These are phyloP conservation scores for Paragorgia papillata DNA, from an alignment of 92 coral and sea anemone genomes.

Conservation along the genomic window DNA sequence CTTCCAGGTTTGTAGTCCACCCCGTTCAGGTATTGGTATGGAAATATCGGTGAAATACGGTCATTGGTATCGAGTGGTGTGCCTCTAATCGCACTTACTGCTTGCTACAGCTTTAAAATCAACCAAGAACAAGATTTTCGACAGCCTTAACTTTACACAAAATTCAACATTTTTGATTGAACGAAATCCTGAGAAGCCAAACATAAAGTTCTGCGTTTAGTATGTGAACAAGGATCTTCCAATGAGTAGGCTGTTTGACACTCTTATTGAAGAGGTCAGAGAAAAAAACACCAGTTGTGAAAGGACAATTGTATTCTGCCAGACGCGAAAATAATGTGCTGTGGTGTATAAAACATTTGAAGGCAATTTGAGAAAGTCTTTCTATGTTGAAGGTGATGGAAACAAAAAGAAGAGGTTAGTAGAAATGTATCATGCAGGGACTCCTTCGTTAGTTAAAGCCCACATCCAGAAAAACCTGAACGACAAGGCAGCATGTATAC, in stretches of 20 bases:
- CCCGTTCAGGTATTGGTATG: too few species aligned
- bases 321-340: slow-evolving; percentile 59
- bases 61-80: too few species aligned
- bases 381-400: slow-evolving; percentile 3
- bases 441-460: slow-evolving; percentile 52
- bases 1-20: too few species aligned
- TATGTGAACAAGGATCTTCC: slow-evolving; percentile 57
- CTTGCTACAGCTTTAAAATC: too few species aligned
- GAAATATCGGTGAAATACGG: too few species aligned
- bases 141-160: too few species aligned
- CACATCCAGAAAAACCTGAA: slow-evolving; percentile 47
- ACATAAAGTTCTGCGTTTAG: slow-evolving; percentile 47
- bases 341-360: too few species aligned
- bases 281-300: slow-evolving; percentile 8
- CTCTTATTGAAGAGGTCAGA: slow-evolving; percentile 54
- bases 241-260: slow-evolving; percentile 33
- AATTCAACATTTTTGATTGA: too few species aligned
- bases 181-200: slow-evolving; percentile 59
- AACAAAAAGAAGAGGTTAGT: slow-evolving; percentile 30
- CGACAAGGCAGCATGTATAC: slow-evolving; percentile 44
- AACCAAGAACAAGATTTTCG: too few species aligned
- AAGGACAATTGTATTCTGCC: slow-evolving; percentile 56
- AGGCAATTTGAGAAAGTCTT: slow-evolving; percentile 34
- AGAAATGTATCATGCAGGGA: slow-evolving; percentile 70
- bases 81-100: too few species aligned